These are phyloP conservation scores for Mus spretus DNA, from an alignment of 2,797 vertebrate genomes.

Conservation along the genomic window DNA sequence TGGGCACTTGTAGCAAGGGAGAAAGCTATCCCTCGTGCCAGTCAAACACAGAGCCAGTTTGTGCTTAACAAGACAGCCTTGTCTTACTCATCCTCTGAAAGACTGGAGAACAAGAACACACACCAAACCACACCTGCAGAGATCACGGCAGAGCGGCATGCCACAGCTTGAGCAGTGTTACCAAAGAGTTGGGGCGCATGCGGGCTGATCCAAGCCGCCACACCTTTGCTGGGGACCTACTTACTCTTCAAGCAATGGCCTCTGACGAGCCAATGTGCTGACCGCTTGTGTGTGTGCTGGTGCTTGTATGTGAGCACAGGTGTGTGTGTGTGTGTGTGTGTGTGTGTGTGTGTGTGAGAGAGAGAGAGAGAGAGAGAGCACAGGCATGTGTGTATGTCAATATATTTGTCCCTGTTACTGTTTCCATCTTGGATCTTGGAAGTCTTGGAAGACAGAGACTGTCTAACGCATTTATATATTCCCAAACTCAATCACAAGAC, in stretches of 20 bases:
- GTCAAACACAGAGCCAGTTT: conserved; percentile 70
- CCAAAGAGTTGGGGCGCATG: not conserved
- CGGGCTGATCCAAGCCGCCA: not conserved
- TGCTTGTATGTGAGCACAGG: too few species aligned
- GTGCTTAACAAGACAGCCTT: conserved; percentile 46
- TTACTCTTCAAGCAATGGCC: not conserved
- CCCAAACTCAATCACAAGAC: conserved; percentile 46
- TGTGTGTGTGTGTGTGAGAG: too few species aligned
- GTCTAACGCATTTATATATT: not conserved
- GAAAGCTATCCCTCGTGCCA: not conserved
- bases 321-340: not conserved
- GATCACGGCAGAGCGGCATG: not conserved
- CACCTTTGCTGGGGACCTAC: not conserved
- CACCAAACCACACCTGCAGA: conserved; percentile 68
- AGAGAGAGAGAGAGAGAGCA: too few species aligned
- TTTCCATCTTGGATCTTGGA: conserved; percentile 20
- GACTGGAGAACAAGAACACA: conserved; percentile 44
- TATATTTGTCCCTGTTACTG: not conserved
- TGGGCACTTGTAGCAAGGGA: not conserved
- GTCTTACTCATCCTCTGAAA: conserved; percentile 65
- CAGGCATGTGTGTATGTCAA: not conserved
- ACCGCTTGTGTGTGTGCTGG: too few species aligned
- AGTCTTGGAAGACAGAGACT: conserved; percentile 27
- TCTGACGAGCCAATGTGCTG: not conserved
- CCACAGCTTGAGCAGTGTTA: conserved; percentile 47